Percentiles rank a stretch among this genome's conserved stretches.
phyloP scores from a whole-genome alignment of 2,888 invertebrate genomes.

The Xylota segnis region DNA sequence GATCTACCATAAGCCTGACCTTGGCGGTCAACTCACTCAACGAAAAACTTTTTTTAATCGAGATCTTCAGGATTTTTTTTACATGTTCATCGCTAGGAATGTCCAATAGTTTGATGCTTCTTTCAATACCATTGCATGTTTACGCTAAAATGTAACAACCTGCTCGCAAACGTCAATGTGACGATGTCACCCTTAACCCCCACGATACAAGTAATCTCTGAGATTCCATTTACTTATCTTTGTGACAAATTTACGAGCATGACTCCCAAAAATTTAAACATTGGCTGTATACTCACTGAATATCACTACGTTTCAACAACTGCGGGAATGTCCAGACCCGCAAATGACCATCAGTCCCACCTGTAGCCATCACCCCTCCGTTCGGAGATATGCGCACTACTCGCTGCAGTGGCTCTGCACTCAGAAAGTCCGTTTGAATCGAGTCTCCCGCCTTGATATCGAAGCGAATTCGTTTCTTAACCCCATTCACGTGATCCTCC shows the following conservation, averaged over 20 bases:
- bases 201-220: neutral
- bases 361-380: conserved; percentile 94
- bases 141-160: too few species aligned
- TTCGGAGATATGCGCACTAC: conserved; percentile 92
- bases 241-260: neutral
- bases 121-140: too few species aligned
- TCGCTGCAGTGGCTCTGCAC: conserved; percentile 92
- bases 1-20: too few species aligned
- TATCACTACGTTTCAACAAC: conserved; percentile 88
- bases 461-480: conserved; percentile 88
- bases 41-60: too few species aligned
- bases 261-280: neutral
- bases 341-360: conserved; percentile 94
- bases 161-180: too few species aligned
- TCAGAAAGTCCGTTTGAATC: conserved; percentile 93
- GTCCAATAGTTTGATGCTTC: too few species aligned
- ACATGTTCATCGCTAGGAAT: too few species aligned
- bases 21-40: too few species aligned
- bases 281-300: conserved; percentile 84
- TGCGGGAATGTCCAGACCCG: conserved; percentile 96
- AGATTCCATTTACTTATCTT: neutral
- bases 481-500: conserved; percentile 79
- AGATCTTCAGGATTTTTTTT: too few species aligned
- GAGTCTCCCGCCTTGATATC: conserved; percentile 91
- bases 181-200: neutral